These are phyloP conservation scores for Gibbula magus DNA, from an alignment of 2,888 invertebrate species.

Conservation along the genomic window DNA sequence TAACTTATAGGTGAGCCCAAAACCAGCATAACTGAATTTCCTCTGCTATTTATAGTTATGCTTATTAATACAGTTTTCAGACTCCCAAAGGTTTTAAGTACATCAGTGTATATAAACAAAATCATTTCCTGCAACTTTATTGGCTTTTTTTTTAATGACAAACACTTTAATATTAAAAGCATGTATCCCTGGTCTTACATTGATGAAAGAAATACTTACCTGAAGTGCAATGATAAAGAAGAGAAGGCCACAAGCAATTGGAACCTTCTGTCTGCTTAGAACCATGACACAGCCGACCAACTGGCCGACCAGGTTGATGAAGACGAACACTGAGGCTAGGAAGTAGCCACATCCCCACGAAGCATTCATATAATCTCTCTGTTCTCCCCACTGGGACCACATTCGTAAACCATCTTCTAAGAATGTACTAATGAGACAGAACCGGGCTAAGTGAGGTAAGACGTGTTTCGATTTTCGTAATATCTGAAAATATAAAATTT, in stretches of 20 bases:
- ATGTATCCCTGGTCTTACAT: too few species aligned
- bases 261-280: slow-evolving; percentile 91
- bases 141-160: too few species aligned
- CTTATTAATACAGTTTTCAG: too few species aligned
- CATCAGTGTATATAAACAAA: too few species aligned
- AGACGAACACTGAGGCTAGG: slow-evolving; percentile 94
- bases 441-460: slow-evolving; percentile 94
- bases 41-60: too few species aligned
- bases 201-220: slow-evolving; percentile 80
- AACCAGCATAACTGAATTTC: too few species aligned
- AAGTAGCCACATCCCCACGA: slow-evolving; percentile 97
- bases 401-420: slow-evolving; percentile 98
- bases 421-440: slow-evolving; percentile 98
- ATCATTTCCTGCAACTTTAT: too few species aligned
- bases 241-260: slow-evolving; percentile 83
- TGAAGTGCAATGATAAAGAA: slow-evolving; percentile 97
- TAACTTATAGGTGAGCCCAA: too few species aligned
- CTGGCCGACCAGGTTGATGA: slow-evolving; percentile 96
- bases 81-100: too few species aligned
- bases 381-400: slow-evolving; percentile 99
- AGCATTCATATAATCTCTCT: slow-evolving; percentile 97
- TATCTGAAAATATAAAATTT: slow-evolving; percentile 81
- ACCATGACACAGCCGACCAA: slow-evolving; percentile 98
- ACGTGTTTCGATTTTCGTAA: slow-evolving; percentile 91
- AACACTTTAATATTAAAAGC: too few species aligned